Evolutionary conservation across 2,113 vertebrate species (phyloP).

Genomic region (Pangasianodon gigas): DNA sequence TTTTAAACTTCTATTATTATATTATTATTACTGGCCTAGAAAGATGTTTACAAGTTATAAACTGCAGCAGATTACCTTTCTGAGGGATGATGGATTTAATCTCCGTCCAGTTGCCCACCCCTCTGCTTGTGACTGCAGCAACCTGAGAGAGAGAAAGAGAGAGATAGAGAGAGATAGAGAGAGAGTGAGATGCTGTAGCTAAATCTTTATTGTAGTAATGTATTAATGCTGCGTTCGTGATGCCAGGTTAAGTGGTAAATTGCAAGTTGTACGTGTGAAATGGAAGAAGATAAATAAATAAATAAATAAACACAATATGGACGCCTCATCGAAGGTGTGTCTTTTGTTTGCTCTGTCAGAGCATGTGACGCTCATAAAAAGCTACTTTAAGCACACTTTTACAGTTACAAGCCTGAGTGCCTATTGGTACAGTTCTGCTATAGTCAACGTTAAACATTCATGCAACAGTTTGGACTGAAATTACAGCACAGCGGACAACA

Average conservation of each 20-base stretch:
- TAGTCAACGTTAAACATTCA: background rate
- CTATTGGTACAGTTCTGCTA: background rate
- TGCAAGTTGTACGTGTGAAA: background rate
- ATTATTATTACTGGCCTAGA: background rate
- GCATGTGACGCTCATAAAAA: background rate
- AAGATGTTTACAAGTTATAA: background rate
- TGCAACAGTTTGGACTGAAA: background rate
- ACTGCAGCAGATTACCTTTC: slow-evolving; percentile 72
- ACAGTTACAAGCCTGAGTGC: background rate
- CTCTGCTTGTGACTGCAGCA: slow-evolving; percentile 91
- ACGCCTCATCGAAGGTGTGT: background rate
- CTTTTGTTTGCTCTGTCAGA: background rate
- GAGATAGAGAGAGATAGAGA: background rate
- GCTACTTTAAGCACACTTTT: background rate
- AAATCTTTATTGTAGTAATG: no score
- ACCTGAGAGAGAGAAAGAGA: slow-evolving; percentile 74
- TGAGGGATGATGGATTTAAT: slow-evolving; percentile 86
- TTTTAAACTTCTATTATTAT: background rate
- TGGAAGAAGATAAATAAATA: no score
- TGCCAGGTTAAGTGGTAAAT: background rate
- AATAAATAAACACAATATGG: no score
- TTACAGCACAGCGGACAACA: no score
- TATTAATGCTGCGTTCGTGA: background rate
- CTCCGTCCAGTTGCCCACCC: slow-evolving; percentile 91
- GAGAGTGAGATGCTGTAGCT: background rate